phyloP scores from a whole-genome alignment of 2,888 invertebrate species.

The Agriotes lineatus region DNA sequence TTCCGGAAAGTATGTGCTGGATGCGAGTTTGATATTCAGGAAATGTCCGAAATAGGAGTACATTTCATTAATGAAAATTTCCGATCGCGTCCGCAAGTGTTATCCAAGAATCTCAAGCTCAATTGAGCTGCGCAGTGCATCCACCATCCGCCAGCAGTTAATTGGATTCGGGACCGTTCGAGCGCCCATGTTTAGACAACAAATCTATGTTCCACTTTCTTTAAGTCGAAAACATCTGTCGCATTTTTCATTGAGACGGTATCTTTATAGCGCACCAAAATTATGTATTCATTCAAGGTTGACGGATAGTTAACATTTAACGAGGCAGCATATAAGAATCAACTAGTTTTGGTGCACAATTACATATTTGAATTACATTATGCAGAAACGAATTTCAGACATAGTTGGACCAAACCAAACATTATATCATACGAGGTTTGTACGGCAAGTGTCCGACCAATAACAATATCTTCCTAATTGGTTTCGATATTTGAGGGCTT shows the following conservation, averaged over 20 bases:
- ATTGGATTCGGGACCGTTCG: conserved; percentile 53
- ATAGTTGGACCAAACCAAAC: too few species aligned
- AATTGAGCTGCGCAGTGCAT: conserved; percentile 55
- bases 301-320: too few species aligned
- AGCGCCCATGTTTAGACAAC: conserved; percentile 41
- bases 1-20: conserved; percentile 32
- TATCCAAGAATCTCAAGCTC: conserved; percentile 53
- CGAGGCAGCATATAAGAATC: too few species aligned
- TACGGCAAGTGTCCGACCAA: too few species aligned
- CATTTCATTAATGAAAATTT: conserved; percentile 61
- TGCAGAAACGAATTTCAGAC: too few species aligned
- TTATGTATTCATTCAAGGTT: too few species aligned
- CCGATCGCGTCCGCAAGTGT: conserved; percentile 58
- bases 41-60: conserved; percentile 55
- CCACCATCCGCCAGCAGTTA: conserved; percentile 54
- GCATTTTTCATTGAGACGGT: conserved; percentile 12
- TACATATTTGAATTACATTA: too few species aligned
- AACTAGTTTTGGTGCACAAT: too few species aligned
- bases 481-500: too few species aligned
- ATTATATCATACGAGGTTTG: too few species aligned
- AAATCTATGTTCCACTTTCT: conserved; percentile 40
- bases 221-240: conserved; percentile 11
- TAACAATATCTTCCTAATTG: too few species aligned
- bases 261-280: too few species aligned
- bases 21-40: conserved; percentile 56